These are phyloP conservation scores for Apoderus coryli DNA, from an alignment of 2,888 invertebrate genomes.

Conservation along the genomic window DNA sequence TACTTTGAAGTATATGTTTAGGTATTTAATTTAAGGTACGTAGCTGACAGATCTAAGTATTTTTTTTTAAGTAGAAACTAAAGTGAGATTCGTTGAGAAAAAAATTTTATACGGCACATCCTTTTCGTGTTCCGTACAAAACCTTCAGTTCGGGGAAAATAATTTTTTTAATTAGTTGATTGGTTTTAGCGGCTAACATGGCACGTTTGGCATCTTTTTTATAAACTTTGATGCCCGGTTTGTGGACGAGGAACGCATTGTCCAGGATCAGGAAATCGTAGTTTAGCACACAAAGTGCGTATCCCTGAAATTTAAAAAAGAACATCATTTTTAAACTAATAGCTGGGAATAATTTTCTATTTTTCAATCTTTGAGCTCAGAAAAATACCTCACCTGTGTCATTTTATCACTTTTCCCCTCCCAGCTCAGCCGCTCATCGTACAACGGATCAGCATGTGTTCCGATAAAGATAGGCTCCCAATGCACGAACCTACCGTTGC, in stretches of 20 bases:
- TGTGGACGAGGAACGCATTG: constrained; percentile 85
- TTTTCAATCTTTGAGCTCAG: too few relatives aligned
- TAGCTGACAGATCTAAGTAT: too few relatives aligned
- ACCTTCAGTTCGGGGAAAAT: constrained; percentile 76
- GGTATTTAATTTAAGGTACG: too few relatives aligned
- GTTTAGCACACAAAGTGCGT: constrained; percentile 76
- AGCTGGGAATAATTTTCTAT: too few relatives aligned
- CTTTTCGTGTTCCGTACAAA: constrained; percentile 65
- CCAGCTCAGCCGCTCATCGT: constrained; percentile 87
- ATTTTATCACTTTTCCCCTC: constrained; percentile 92
- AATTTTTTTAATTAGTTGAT: constrained; percentile 58
- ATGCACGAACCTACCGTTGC: constrained; percentile 61
- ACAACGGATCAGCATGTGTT: constrained; percentile 73
- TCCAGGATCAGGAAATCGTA: constrained; percentile 88
- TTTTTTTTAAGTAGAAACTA: too few relatives aligned
- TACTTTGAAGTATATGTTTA: too few relatives aligned
- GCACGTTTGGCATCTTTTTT: constrained; percentile 66
- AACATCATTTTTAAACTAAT: too few relatives aligned
- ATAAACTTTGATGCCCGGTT: constrained; percentile 79
- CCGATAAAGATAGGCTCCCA: constrained; percentile 95
- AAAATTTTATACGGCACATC: constrained; percentile 53
- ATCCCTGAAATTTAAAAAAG: constrained; percentile 48
- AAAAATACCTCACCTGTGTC: constrained; percentile 90
- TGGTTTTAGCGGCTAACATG: constrained; percentile 60
- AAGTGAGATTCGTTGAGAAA: too few relatives aligned